A percentile compares a stretch with the other conserved stretches of the same genome.
These are phyloP conservation scores for Gasterosteus nipponicus DNA, from an alignment of 2,113 vertebrate genomes.

Conservation along the genomic window DNA sequence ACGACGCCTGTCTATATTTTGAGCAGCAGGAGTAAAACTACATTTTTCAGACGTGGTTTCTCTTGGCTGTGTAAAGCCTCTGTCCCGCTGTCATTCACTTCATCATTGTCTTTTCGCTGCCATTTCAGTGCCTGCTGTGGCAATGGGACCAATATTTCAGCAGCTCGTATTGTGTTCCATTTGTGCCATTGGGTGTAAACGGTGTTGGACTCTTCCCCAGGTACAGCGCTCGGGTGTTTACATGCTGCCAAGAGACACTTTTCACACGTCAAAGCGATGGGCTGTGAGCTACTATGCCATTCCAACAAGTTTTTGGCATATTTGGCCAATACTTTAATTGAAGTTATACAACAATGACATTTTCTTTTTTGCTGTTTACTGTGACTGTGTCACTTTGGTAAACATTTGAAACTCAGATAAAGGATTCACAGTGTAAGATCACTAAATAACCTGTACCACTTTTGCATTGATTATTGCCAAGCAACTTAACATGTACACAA, in stretches of 20 bases:
- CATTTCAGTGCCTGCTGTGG: slow-evolving; percentile 44
- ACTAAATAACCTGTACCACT: not conserved
- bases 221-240: slow-evolving; percentile 40
- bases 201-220: slow-evolving; percentile 50
- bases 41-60: slow-evolving; percentile 36
- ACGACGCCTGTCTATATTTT: slow-evolving; percentile 16
- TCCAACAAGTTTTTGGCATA: slow-evolving; percentile 6
- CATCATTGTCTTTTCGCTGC: slow-evolving; percentile 58
- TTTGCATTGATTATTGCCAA: slow-evolving; percentile 14
- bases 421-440: not conserved
- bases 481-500: slow-evolving; percentile 13
- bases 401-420: not conserved
- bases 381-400: not conserved
- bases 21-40: slow-evolving; percentile 15
- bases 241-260: slow-evolving; percentile 49
- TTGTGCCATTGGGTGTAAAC: slow-evolving; percentile 58
- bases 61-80: slow-evolving; percentile 42
- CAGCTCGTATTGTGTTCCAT: slow-evolving; percentile 46
- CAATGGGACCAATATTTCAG: slow-evolving; percentile 64
- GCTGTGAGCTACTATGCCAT: slow-evolving; percentile 21
- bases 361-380: not conserved
- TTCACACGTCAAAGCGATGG: slow-evolving; percentile 38
- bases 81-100: slow-evolving; percentile 49
- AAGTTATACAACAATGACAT: not conserved
- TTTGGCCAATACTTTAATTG: not conserved